Evolutionary conservation across 2,797 vertebrate genomes (phyloP).

Genomic region (Limosa lapponica): DNA sequence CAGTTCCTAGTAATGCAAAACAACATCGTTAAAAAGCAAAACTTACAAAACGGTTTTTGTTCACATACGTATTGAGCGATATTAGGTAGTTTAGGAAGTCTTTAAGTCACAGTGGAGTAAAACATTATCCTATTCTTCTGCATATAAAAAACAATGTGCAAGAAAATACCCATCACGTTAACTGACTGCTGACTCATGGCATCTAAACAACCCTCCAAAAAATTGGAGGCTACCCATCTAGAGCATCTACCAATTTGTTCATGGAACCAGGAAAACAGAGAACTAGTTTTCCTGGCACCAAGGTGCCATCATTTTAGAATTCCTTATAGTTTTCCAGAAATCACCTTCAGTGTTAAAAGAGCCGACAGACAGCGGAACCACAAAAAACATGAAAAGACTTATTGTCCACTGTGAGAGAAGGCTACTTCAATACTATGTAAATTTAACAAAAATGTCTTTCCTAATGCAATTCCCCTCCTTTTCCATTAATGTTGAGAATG

Average conservation of each 20-base stretch:
- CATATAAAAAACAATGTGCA: not conserved
- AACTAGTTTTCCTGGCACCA: not conserved
- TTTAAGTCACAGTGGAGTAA: not conserved
- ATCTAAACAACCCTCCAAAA: not conserved
- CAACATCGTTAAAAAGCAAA: not conserved
- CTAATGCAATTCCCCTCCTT: not conserved
- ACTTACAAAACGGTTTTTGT: not conserved
- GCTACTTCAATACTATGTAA: not conserved
- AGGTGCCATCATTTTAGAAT: not conserved
- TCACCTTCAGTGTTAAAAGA: not conserved
- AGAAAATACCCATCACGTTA: not conserved
- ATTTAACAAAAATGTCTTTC: not conserved
- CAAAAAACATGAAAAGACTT: not conserved
- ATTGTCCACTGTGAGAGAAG: not conserved
- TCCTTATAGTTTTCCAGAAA: not conserved
- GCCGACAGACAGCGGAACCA: not conserved
- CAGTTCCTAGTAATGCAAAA: conserved; percentile 84
- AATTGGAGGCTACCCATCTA: not conserved
- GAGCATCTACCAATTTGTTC: not conserved
- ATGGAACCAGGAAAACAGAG: not conserved
- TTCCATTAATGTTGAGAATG: not conserved
- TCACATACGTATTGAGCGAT: not conserved
- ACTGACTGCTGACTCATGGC: not conserved
- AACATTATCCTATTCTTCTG: not conserved
- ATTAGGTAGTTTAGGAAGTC: not conserved